These are phyloP conservation scores for Zonitis immaculata DNA, from an alignment of 2,888 invertebrate genomes.

Conservation along the genomic window DNA sequence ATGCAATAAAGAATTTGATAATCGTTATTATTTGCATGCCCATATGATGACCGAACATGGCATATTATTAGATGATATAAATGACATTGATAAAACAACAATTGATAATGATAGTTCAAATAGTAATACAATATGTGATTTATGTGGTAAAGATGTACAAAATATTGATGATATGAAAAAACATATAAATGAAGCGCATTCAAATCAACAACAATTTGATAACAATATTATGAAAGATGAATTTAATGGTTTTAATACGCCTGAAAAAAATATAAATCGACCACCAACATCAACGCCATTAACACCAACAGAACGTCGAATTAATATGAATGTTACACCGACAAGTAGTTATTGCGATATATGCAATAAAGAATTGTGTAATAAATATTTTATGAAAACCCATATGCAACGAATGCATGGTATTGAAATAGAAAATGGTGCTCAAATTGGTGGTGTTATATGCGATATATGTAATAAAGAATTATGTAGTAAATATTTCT, in stretches of 20 bases:
- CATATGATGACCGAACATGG: slow-evolving; percentile 68
- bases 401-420: slow-evolving; percentile 99
- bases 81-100: slow-evolving; percentile 41
- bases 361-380: slow-evolving; percentile 97
- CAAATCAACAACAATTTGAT: slow-evolving; percentile 32
- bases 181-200: slow-evolving; percentile 66
- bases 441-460: slow-evolving; percentile 88
- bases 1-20: slow-evolving; percentile 68
- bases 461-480: slow-evolving; percentile 98
- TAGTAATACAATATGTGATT: slow-evolving; percentile 45
- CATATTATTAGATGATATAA: slow-evolving; percentile 49
- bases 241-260: slow-evolving; percentile 47
- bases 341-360: slow-evolving; percentile 93
- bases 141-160: slow-evolving; percentile 47
- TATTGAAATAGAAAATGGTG: slow-evolving; percentile 87
- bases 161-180: slow-evolving; percentile 63
- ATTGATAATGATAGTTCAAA: slow-evolving; percentile 38
- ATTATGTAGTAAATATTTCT: slow-evolving; percentile 95
- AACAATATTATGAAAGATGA: slow-evolving; percentile 35
- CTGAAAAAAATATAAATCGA: slow-evolving; percentile 48
- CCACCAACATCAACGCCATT: slow-evolving; percentile 32
- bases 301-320: slow-evolving; percentile 51
- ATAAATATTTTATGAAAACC: slow-evolving; percentile 99
- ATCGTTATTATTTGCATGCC: slow-evolving; percentile 64
- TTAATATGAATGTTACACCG: slow-evolving; percentile 60